Conservation (phyloP, 2,888 invertebrate species). For the Ptilodon capucinus region DNA sequence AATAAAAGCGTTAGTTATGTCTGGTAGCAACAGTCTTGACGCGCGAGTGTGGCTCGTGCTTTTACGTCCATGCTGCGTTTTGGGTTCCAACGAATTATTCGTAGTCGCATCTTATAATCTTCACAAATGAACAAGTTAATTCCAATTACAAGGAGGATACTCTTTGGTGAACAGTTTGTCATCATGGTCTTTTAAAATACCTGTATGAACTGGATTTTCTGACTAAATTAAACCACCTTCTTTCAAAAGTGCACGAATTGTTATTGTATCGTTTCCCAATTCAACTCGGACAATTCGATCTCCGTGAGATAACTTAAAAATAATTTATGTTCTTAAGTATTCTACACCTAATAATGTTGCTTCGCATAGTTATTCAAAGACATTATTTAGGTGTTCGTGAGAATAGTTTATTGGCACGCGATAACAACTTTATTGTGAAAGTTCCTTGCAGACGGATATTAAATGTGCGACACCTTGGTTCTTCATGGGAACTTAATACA, state of each 20-base stretch:
- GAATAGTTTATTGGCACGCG: conserved; percentile 49
- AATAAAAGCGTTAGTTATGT: conserved; percentile 7
- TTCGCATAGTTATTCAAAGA: conserved; percentile 20
- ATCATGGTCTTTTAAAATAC: not conserved
- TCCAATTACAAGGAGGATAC: not conserved
- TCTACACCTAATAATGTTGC: conserved; percentile 19
- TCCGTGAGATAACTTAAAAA: conserved; percentile 16
- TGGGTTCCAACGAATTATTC: not conserved
- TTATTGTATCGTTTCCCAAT: not conserved
- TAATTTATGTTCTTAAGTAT: conserved; percentile 10
- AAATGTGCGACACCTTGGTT: conserved; percentile 24
- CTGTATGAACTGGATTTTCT: too few species aligned
- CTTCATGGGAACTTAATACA: conserved; percentile 10
- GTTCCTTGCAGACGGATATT: conserved; percentile 29
- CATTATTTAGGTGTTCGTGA: conserved; percentile 34
- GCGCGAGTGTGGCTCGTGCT: not conserved
- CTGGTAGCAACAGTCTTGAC: not conserved
- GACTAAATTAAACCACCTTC: too few species aligned
- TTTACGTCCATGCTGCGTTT: not conserved
- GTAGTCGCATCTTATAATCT: not conserved
- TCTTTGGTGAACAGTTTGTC: not conserved
- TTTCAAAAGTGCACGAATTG: not conserved
- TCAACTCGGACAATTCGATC: conserved; percentile 8
- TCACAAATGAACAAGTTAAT: not conserved
- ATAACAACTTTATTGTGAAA: conserved; percentile 45